These are phyloP conservation scores for Ennomos erosarius DNA, from an alignment of 2,888 invertebrate species.

Conservation along the genomic window DNA sequence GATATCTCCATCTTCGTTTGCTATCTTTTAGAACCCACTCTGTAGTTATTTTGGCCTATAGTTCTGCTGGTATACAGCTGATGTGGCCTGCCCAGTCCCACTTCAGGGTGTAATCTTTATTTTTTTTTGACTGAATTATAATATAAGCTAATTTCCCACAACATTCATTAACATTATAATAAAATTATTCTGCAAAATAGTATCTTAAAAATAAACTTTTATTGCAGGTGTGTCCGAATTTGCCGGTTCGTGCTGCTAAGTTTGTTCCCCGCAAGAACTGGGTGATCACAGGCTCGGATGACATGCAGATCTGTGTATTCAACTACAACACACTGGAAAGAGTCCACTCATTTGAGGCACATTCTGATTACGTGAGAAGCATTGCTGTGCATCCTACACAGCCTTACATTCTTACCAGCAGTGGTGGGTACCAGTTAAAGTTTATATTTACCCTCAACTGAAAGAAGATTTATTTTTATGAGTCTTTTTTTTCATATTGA, in stretches of 20 bases:
- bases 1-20: no score
- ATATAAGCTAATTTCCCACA: no score
- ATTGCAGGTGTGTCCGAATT: slow-evolving; percentile 92
- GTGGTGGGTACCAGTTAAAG: slow-evolving; percentile 87
- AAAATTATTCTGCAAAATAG: no score
- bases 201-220: background rate
- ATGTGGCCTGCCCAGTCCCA: no score
- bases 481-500: no score
- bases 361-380: slow-evolving; percentile 98
- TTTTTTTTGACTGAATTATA: no score
- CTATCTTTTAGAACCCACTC: no score
- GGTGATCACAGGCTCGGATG: slow-evolving; percentile 99
- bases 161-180: no score
- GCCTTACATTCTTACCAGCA: slow-evolving; percentile 97
- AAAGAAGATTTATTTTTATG: no score
- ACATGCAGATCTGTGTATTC: slow-evolving; percentile 97
- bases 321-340: slow-evolving; percentile 99
- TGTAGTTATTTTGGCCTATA: no score
- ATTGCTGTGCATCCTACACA: slow-evolving; percentile 99
- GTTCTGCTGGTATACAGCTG: no score
- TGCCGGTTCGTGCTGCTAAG: slow-evolving; percentile 97
- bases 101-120: no score
- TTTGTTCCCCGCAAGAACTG: slow-evolving; percentile 99
- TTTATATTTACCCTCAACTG: background rate
- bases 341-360: slow-evolving; percentile 98